A percentile compares a stretch with the other conserved stretches of the same genome.
Evolutionary conservation across 2,113 vertebrate genomes (phyloP).

Genomic region (Syrrhaptes paradoxus): DNA sequence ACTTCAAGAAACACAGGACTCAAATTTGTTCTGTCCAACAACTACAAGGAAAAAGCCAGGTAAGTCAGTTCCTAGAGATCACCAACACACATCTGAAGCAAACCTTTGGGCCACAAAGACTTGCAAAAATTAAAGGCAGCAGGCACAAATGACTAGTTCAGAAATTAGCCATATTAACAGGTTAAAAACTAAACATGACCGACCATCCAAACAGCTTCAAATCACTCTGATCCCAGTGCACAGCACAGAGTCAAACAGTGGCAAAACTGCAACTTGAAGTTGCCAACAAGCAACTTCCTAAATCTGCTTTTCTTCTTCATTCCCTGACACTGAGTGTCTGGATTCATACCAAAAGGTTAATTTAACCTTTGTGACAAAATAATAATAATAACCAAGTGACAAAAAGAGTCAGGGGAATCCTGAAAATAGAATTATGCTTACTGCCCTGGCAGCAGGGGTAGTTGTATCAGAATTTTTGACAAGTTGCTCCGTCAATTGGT

Average conservation of each 20-base stretch:
- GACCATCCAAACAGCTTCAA: neutral
- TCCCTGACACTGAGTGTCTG: fast-evolving
- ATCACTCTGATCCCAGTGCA: neutral
- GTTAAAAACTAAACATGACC: neutral
- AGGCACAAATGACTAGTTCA: neutral
- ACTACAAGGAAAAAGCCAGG: neutral
- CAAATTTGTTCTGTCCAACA: neutral
- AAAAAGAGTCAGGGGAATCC: neutral
- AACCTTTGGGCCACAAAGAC: neutral
- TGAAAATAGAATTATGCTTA: neutral
- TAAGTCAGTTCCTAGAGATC: neutral
- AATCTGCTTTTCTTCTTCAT: neutral
- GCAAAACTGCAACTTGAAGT: neutral
- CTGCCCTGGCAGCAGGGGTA: neutral
- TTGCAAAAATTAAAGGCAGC: neutral
- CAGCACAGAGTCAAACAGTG: neutral
- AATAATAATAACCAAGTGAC: neutral
- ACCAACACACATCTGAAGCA: neutral
- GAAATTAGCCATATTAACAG: neutral
- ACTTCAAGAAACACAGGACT: neutral
- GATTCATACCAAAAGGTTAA: neutral
- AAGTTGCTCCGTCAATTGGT: neutral
- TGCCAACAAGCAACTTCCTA: neutral
- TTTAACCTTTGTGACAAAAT: neutral
- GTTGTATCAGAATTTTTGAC: neutral